Evolutionary conservation across 1,140 invertebrate species (phyloP), one percentile per base, ranked within the genome.

Genomic region (Panulirus ornatus): DNA sequence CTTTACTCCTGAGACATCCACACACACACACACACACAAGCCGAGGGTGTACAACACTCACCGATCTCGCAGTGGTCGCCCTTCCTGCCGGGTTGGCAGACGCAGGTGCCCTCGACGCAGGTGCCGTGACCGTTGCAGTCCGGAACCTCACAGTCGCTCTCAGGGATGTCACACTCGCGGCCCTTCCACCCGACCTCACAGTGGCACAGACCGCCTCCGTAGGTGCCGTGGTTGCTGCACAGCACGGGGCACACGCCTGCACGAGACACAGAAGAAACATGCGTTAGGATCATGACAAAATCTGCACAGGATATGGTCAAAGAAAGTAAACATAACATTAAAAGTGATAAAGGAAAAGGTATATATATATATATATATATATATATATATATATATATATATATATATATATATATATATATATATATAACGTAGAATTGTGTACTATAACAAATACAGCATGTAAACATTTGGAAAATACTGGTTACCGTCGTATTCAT

Each of bases 151-250:
- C 98, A 98, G 94, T 98, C 98, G 91, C 96, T 95, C 91, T 97
- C 96, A 44, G 97, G 97, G 89, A 99, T 96, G 94, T 98, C 97
- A 94, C 99, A 99, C 94, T 99, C 98, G 34, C 96, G 95, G 44
- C 99, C 99, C 95, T 99, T 99, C 97, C 97, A 99, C 71, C 98
- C 98, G 92, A 98, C 96, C 94, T 98, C 97, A 94, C 99, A 99
- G 93, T 98, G 96, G 94, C 99, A 99, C 91, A 98, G 94, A 27
- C 99, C 99, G 76, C 97, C 97, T 36, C 97, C 96, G 94, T 99
- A 99, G 93, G 98, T 96, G 38, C 99, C 99, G 93, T 99, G 98
- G 87, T 97, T 98, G 91, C 97, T 98, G 94, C 99, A 99, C 82
- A 99, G 95, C 2, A 99, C 97, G 47, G 99, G 99, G 95, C 99